Conservation (phyloP, 2,888 invertebrate species). For the Cerceris rybyensis region DNA sequence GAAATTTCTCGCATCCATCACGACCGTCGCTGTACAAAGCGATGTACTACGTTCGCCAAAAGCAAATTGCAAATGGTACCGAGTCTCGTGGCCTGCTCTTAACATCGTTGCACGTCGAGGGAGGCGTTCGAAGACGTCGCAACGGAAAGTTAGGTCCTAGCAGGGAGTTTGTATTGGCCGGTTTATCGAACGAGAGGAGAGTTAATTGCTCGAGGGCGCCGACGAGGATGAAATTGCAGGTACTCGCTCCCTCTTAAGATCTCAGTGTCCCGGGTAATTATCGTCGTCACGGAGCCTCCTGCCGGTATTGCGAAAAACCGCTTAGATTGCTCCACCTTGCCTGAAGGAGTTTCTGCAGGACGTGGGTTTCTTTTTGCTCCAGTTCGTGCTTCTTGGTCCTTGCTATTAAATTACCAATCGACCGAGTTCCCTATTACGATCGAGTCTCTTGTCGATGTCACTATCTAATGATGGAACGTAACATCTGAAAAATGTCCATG, state of each 20-base stretch:
- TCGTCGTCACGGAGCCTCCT: conserved; percentile 19
- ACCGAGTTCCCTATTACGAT: not conserved
- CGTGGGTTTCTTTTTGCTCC: not conserved
- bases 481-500: too few relatives aligned
- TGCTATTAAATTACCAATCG: conserved; percentile 42
- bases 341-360: conserved; percentile 19
- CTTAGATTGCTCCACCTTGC: conserved; percentile 44
- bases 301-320: conserved; percentile 36
- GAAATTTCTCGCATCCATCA: not conserved
- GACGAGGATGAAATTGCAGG: conserved; percentile 43
- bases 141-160: conserved; percentile 6
- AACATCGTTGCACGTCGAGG: not conserved
- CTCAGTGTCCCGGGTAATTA: conserved; percentile 51
- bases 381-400: conserved; percentile 11
- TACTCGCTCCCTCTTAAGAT: conserved; percentile 23
- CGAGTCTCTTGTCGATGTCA: not conserved
- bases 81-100: not conserved
- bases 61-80: not conserved
- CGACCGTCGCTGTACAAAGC: not conserved
- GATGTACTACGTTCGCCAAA: not conserved
- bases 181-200: conserved; percentile 39
- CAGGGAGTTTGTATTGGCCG: conserved; percentile 23
- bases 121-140: not conserved
- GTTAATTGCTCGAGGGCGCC: conserved; percentile 50
- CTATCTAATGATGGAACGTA: too few relatives aligned